Evolutionary conservation across 2,888 invertebrate genomes (phyloP).

Genomic region (Mythimna vitellina): DNA sequence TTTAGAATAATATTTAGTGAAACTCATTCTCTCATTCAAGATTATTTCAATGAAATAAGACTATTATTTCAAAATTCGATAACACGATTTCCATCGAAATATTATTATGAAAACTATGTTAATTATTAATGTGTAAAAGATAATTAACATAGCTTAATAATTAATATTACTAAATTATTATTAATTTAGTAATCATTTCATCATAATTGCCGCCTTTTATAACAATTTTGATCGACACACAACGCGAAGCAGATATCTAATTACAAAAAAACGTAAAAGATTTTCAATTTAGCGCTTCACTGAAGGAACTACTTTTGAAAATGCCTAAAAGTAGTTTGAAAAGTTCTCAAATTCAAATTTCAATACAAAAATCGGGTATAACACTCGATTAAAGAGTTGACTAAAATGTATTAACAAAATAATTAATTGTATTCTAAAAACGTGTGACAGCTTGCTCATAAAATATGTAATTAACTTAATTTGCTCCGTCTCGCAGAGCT

Average conservation of each 20-base stretch:
- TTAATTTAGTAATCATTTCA: too few species aligned
- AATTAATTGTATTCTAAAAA: conserved; percentile 44
- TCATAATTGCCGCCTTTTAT: too few species aligned
- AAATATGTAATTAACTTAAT: conserved; percentile 72
- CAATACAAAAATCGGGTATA: too few species aligned
- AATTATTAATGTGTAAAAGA: background rate
- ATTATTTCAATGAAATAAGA: background rate
- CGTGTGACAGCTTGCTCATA: conserved; percentile 22
- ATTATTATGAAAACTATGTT: background rate
- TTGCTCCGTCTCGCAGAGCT: conserved; percentile 71
- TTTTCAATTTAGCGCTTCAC: too few species aligned
- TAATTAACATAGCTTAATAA: too few species aligned
- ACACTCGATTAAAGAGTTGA: conserved; percentile 1
- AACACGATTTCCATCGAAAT: background rate
- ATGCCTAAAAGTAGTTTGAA: too few species aligned
- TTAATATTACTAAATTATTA: too few species aligned
- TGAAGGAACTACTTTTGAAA: too few species aligned
- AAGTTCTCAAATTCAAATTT: too few species aligned
- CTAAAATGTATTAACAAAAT: conserved; percentile 24
- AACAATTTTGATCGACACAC: too few species aligned
- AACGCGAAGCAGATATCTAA: too few species aligned
- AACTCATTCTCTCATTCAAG: background rate
- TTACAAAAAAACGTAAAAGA: too few species aligned
- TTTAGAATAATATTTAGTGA: background rate
- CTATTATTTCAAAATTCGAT: background rate